These are phyloP conservation scores for Rhinolophus ferrumequinum DNA, from an alignment of 2,113 vertebrate species.

Conservation along the genomic window DNA sequence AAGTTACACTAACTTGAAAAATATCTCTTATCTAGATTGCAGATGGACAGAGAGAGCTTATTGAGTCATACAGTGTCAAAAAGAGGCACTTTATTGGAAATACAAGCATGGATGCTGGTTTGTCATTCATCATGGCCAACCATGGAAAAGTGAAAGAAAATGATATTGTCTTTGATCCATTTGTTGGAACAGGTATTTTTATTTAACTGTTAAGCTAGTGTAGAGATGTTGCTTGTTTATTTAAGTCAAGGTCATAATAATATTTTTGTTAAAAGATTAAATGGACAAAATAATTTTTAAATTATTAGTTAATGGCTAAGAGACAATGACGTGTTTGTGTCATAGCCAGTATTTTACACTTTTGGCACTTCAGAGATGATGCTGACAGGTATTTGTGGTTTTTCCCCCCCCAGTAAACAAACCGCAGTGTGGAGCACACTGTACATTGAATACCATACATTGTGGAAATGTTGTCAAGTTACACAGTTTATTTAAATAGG, in stretches of 20 bases:
- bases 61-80: conserved; percentile 95
- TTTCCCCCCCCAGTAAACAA: conserved; percentile 8
- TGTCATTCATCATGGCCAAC: conserved; percentile 98
- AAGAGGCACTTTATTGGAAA: conserved; percentile 99
- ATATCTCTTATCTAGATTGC: conserved; percentile 89
- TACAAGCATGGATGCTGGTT: conserved; percentile 98
- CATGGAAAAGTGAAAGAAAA: conserved; percentile 95
- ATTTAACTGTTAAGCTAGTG: not conserved
- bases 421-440: conserved; percentile 75
- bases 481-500: conserved; percentile 17
- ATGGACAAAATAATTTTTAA: not conserved
- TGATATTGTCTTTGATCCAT: conserved; percentile 96
- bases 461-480: not conserved
- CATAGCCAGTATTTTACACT: not conserved
- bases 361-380: not conserved
- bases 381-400: conserved; percentile 31
- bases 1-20: conserved; percentile 59
- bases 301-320: not conserved
- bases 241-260: not conserved
- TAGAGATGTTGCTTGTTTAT: conserved; percentile 29
- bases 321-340: not conserved
- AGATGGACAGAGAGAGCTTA: conserved; percentile 94
- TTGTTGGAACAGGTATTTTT: conserved; percentile 97
- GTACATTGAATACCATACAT: not conserved
- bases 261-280: conserved; percentile 23